A percentile compares a stretch with the other conserved stretches of the same genome.
Evolutionary conservation across 2,888 invertebrate genomes (phyloP).

Genomic region (Athalia rosae): DNA sequence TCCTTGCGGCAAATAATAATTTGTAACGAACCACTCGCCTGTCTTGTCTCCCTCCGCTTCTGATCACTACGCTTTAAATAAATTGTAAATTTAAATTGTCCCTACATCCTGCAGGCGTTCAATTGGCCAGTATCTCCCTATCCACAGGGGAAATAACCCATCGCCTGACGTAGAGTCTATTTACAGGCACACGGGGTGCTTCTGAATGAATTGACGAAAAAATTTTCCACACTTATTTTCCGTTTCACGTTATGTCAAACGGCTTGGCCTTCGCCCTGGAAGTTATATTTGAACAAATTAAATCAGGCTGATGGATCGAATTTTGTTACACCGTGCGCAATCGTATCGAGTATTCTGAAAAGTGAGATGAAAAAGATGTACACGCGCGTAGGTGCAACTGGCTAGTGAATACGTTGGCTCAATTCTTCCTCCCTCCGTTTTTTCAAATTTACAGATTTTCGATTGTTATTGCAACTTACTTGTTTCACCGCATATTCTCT

Average conservation of each 20-base stretch:
- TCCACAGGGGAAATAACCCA: constrained; percentile 61
- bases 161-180: constrained; percentile 49
- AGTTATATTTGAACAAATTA: no score
- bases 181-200: constrained; percentile 34
- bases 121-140: constrained; percentile 60
- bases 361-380: no score
- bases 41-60: constrained; percentile 24
- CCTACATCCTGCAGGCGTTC: constrained; percentile 69
- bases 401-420: no score
- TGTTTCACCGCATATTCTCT: constrained; percentile 12
- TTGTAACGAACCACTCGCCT: constrained; percentile 41
- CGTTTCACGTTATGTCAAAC: constrained; percentile 1
- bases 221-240: constrained; percentile 19
- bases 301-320: no score
- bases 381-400: no score
- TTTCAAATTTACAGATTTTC: no score
- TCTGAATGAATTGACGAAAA: constrained; percentile 21
- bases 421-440: no score
- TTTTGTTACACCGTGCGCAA: no score
- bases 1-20: constrained; percentile 45
- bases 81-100: constrained; percentile 71
- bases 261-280: background rate
- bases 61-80: constrained; percentile 48
- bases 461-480: no score
- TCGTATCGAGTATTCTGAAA: no score